Percentiles rank a stretch among this genome's conserved stretches.
Evolutionary conservation across 2,113 vertebrate genomes (phyloP).

Genomic region (Gnathonemus echidnorhynchus): DNA sequence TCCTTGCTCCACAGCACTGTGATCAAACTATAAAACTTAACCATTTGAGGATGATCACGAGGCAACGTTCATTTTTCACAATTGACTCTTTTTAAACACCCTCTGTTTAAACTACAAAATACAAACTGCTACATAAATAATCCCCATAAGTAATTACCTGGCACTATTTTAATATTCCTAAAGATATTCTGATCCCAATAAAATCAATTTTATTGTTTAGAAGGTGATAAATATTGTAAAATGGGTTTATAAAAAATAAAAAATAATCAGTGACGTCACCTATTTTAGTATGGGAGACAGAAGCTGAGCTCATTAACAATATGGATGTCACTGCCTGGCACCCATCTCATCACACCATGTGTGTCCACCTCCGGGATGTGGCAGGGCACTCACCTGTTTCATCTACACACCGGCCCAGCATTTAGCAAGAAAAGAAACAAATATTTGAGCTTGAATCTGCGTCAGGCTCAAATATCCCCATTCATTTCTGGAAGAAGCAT

Average conservation of each 20-base stretch:
- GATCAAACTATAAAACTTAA: background rate
- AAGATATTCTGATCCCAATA: background rate
- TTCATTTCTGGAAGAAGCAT: background rate
- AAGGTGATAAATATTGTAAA: background rate
- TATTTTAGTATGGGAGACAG: background rate
- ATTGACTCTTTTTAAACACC: background rate
- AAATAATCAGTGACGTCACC: background rate
- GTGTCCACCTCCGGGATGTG: conserved; percentile 33
- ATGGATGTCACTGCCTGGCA: conserved; percentile 30
- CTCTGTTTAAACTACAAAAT: background rate
- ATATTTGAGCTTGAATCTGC: background rate
- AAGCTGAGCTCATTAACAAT: background rate
- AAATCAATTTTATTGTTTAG: background rate
- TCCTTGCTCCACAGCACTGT: background rate
- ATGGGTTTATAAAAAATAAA: background rate
- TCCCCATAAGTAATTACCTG: background rate
- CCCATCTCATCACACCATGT: conserved; percentile 51
- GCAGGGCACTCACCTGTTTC: conserved; percentile 29
- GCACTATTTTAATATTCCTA: background rate
- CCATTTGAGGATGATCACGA: background rate
- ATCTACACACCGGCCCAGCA: conserved; percentile 26
- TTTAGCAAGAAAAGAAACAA: background rate
- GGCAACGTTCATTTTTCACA: background rate
- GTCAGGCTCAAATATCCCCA: background rate
- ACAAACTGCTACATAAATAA: background rate